Evolutionary conservation across 1,140 invertebrate species (phyloP), one percentile per base, ranked within the genome.

Genomic region (Bombus confusus): DNA sequence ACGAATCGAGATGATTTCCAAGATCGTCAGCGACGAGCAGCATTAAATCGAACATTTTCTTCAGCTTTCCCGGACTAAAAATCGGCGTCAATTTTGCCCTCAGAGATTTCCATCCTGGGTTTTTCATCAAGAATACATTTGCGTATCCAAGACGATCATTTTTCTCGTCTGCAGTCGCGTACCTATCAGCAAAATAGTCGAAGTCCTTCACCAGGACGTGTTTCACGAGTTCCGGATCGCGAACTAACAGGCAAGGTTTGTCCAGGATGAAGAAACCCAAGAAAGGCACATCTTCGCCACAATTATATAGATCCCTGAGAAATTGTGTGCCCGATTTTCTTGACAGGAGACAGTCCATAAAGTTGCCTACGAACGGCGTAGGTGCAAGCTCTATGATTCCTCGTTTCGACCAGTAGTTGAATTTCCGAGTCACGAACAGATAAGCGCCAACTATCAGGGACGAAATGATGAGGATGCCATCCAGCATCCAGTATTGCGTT

Each of bases 181-280:
- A 89, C 83, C 93, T 91, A 57, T 95, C 92, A 0, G 66, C 9
- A 66, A 96, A 96, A 68, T 94, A 85, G 62, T 94, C 87, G 75
- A 96, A 96, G 73, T 96, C 96, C 81, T 95, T 96, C 3, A 96
- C 92, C 18, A 95, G 47, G 13, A 96, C 77, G 8, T 94, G 82
- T 79, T 95, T 96, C 0, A 96, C 86, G 0, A 96, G 66, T 8
- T 95, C 92, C 0, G 94, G 92, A 84, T 96, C 95, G 5, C 95
- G 92, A 5, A 96, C 37, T 3, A 96, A 39, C 0, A 96, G 80
- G 1, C 78, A 88, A 0, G 95, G 95, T 22, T 92, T 92, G 74
- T 94, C 90, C 25, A 95, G 91, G 9, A 94, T 47, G 62, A 93
- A 95, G n/a, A 94, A 93, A 0, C 95, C 95, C 5, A 93, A 57